A percentile compares a stretch with the other conserved stretches of the same genome.
Evolutionary conservation across 2,113 vertebrate genomes (phyloP).

Genomic region (Oryzias celebensis): DNA sequence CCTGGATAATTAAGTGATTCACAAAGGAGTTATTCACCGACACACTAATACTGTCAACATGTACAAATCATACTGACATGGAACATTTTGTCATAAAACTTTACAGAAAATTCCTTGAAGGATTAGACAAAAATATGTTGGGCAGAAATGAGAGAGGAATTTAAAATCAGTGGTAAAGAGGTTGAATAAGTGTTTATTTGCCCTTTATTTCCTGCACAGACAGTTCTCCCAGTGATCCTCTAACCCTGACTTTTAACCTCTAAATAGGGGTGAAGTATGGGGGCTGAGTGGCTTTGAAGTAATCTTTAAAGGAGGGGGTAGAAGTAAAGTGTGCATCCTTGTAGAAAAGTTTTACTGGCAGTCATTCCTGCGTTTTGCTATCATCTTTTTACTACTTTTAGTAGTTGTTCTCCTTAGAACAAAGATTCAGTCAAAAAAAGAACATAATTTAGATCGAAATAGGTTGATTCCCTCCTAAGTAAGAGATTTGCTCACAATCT

Average conservation of each 20-base stretch:
- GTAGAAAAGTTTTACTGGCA: slow-evolving; percentile 42
- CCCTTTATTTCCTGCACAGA: slow-evolving; percentile 42
- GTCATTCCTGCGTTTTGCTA: slow-evolving; percentile 58
- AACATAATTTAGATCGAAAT: too few relatives aligned
- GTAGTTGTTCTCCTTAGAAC: slow-evolving; percentile 36
- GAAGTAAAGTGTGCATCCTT: slow-evolving; percentile 48
- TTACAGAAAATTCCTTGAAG: slow-evolving; percentile 33
- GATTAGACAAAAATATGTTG: not conserved
- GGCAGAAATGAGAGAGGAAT: slow-evolving; percentile 4
- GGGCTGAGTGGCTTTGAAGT: slow-evolving; percentile 73
- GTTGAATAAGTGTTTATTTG: slow-evolving; percentile 23
- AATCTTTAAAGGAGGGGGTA: slow-evolving; percentile 51
- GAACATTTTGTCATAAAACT: slow-evolving; percentile 12
- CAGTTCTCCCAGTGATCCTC: slow-evolving; percentile 38
- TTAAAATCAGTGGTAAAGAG: slow-evolving; percentile 14
- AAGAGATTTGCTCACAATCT: too few relatives aligned
- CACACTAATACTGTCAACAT: slow-evolving; percentile 42
- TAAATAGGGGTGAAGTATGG: slow-evolving; percentile 47
- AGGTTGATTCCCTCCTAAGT: too few relatives aligned
- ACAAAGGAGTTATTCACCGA: slow-evolving; percentile 54
- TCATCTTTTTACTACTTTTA: slow-evolving; percentile 46
- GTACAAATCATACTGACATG: slow-evolving; percentile 34
- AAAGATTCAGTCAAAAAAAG: too few relatives aligned
- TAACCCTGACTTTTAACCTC: slow-evolving; percentile 52
- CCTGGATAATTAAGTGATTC: slow-evolving; percentile 49